Percentiles rank a stretch among this genome's conserved stretches.
These are phyloP conservation scores for Ecdyonurus torrentis DNA, from an alignment of 2,888 invertebrate species.

Conservation along the genomic window DNA sequence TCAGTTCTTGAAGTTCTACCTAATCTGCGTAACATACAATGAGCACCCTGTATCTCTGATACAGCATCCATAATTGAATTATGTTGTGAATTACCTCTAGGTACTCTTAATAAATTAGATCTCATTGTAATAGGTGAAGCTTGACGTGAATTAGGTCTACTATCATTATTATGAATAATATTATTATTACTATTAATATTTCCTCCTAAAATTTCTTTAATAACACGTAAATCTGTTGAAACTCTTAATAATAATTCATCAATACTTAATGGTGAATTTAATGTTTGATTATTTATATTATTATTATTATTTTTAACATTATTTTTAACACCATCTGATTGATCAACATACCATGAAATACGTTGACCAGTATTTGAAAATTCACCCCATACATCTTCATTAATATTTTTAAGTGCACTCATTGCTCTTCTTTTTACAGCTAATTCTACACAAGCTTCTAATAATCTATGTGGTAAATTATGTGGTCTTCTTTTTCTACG, in stretches of 20 bases:
- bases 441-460: neutral
- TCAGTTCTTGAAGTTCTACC: neutral
- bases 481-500: neutral
- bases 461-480: neutral
- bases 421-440: neutral
- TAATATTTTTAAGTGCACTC: neutral
- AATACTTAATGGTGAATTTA: neutral
- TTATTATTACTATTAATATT: no score
- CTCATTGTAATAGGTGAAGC: neutral
- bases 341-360: neutral
- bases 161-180: no score
- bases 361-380: neutral
- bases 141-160: neutral
- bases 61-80: neutral
- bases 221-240: neutral
- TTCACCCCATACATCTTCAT: neutral
- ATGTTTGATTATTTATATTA: neutral
- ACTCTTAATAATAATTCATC: neutral
- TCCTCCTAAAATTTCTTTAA: neutral
- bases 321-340: no score
- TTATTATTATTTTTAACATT: no score
- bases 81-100: neutral
- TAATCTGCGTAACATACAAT: neutral
- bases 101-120: neutral
- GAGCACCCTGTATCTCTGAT: neutral